A percentile compares a stretch with the other conserved stretches of the same genome.
phyloP scores from a whole-genome alignment of 2,888 invertebrate species.

The Meghimatium bilineatum region DNA sequence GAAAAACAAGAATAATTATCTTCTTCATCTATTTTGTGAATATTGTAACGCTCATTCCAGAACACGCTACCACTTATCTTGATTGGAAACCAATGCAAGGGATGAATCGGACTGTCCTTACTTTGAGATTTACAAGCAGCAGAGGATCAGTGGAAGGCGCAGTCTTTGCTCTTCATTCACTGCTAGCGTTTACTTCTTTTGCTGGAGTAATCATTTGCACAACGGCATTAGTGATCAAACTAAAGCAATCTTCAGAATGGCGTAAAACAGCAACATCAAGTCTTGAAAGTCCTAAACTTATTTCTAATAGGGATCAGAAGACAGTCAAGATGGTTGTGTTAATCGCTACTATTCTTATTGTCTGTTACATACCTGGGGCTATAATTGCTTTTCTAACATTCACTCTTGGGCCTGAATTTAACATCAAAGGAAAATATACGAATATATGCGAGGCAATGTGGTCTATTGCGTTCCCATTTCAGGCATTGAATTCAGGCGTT shows the following conservation, averaged over 20 bases:
- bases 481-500: neutral
- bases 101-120: neutral
- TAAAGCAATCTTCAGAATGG: neutral
- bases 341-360: neutral
- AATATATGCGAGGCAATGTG: conserved; percentile 6
- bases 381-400: neutral
- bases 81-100: neutral
- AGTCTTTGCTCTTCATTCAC: neutral
- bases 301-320: neutral
- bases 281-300: too few species aligned
- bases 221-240: neutral
- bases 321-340: conserved; percentile 14
- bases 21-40: neutral
- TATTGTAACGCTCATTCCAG: neutral
- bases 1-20: neutral
- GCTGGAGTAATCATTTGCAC: neutral
- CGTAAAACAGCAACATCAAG: neutral
- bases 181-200: neutral
- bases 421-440: neutral
- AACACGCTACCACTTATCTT: neutral
- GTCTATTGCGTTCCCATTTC: neutral
- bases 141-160: neutral
- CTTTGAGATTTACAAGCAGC: neutral
- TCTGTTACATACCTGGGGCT: conserved; percentile 10
- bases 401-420: conserved; percentile 6